Base-by-base conservation (phyloP, 30 jellyfish, hydroid and myxozoan genomes). In the Hydractinia echinata region DNA sequence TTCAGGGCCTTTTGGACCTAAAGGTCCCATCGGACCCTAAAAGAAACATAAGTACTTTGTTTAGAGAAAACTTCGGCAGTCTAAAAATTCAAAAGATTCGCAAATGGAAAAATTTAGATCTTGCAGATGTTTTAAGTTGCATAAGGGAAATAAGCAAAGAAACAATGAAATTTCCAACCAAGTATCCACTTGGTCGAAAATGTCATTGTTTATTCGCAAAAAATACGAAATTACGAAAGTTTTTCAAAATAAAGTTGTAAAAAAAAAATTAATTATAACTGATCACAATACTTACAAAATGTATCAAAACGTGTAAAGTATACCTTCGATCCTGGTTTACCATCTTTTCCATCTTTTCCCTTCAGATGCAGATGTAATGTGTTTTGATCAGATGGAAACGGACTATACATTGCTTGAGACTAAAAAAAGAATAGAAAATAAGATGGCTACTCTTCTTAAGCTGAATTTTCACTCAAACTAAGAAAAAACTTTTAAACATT, bases 381-480 rank as follows among this genome's bases (percentile, higher is more conserved):
- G 68, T 88, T 94, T 78, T 88, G 95, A 81, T 94, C 99, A 10
- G 96, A 82, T 6, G 97, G 96, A 69, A 88, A 94, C 9, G 99
- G 99, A 82, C 97, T 94, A 84, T 94, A 94, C 66, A 94, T 77
- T 74, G 99, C 99, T 85, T 94, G 99, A 0, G 99, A 96, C 99
- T 93, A 55, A 50, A 86, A 66, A 58, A 44, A 52, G 64, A 73
- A 61, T 71, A 54, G 16, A 70, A 8, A 67, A 13, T 52, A 10
- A 30, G 44, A 58, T 58, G 19, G 44, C 44, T 30, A n/a, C n/a
- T n/a, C n/a, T n/a, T n/a, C n/a, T n/a, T n/a, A n/a, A n/a, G n/a
- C n/a, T n/a, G n/a, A n/a, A n/a, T n/a, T n/a, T n/a, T n/a, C n/a
- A n/a, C n/a, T n/a, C n/a, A n/a, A n/a, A n/a, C n/a, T n/a, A n/a